A percentile compares a stretch with the other conserved stretches of the same genome.
phyloP scores from a whole-genome alignment of 2,113 vertebrate genomes.

The Beaufortia kweichowensis region DNA sequence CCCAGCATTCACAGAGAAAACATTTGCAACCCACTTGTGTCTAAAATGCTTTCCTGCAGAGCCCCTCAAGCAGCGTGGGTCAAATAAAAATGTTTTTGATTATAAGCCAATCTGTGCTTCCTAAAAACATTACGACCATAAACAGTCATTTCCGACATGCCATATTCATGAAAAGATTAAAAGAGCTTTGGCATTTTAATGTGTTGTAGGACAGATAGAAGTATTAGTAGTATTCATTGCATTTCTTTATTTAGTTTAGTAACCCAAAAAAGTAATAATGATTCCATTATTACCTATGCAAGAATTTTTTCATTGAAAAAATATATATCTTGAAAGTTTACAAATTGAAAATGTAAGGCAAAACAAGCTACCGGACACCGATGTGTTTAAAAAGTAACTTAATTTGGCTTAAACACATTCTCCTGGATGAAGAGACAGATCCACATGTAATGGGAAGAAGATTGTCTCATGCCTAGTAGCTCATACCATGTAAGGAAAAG shows the following conservation, averaged over 20 bases:
- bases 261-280: slow-evolving; percentile 27
- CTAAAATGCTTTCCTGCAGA: slow-evolving; percentile 40
- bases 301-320: slow-evolving; percentile 8
- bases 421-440: slow-evolving; percentile 44
- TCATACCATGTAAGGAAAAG: slow-evolving; percentile 76
- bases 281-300: neutral
- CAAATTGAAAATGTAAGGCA: neutral
- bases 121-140: slow-evolving; percentile 15
- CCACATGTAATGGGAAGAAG: slow-evolving; percentile 46
- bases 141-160: slow-evolving; percentile 1
- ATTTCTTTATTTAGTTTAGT: slow-evolving; percentile 5
- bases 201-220: neutral
- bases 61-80: neutral
- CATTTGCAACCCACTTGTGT: slow-evolving; percentile 29
- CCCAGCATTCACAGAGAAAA: slow-evolving; percentile 16
- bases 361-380: neutral
- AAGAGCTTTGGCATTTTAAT: neutral
- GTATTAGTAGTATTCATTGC: neutral
- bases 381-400: slow-evolving; percentile 42
- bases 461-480: slow-evolving; percentile 57
- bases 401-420: slow-evolving; percentile 51
- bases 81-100: slow-evolving; percentile 38
- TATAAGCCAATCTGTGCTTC: neutral
- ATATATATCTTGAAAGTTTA: slow-evolving; percentile 27
- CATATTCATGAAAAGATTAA: neutral